These are phyloP conservation scores for Nannospalax galili DNA, from an alignment of 2,113 vertebrate species.

Conservation along the genomic window DNA sequence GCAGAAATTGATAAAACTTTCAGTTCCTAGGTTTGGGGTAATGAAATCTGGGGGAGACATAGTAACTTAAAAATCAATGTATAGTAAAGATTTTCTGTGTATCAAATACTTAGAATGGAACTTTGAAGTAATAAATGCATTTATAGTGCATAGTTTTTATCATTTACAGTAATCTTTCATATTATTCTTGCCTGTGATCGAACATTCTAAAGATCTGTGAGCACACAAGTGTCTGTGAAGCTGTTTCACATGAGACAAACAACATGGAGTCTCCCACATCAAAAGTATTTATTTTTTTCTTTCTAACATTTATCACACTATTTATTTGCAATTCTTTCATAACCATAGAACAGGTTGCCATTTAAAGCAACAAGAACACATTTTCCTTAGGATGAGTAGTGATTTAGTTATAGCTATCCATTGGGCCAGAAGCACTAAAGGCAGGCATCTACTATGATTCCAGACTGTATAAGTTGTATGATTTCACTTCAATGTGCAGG, in stretches of 20 bases:
- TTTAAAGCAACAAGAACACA: neutral
- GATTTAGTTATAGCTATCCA: neutral
- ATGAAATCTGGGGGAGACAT: neutral
- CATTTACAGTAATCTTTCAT: neutral
- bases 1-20: neutral
- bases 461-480: neutral
- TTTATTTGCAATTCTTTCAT: neutral
- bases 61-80: neutral
- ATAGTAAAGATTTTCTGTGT: neutral
- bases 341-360: neutral
- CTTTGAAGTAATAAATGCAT: neutral
- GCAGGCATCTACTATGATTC: neutral
- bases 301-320: neutral
- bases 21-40: neutral
- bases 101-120: neutral
- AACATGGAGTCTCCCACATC: neutral
- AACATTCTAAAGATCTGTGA: conserved; percentile 11
- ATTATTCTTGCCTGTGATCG: neutral
- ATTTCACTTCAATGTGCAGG: neutral
- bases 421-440: too few species aligned
- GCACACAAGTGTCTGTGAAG: neutral
- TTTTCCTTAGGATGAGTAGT: neutral
- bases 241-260: neutral
- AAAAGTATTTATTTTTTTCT: neutral
- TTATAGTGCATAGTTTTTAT: neutral